Base-by-base conservation (phyloP, 2,113 vertebrate genomes). In the Elachura formosa region DNA sequence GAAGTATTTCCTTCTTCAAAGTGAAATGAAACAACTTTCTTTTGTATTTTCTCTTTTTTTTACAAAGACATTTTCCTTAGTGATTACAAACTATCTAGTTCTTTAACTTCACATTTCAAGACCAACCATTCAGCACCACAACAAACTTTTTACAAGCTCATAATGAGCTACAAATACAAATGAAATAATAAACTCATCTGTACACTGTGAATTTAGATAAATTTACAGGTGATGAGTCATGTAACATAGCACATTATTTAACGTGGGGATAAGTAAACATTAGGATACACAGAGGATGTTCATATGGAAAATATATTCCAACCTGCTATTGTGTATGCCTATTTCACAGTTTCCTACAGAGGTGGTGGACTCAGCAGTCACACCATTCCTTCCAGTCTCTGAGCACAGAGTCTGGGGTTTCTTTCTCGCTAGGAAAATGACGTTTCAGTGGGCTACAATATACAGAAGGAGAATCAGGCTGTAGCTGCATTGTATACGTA, bases 311-410 rank as follows among this genome's bases (percentile, higher is more conserved):
- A 87, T 31, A 54, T 20, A 36, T 64, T 59, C 31, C 22, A 72
- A 8, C 1, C 2, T 34, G 24, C 14, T 67, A 23, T 7, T 29
- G 36, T 2, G 43, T 10, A 25, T 56, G 7, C 6, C 2, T 46
- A 9, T 63, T 71, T 78, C 34, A 48, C 17, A 24, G 19, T 38
- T 91, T 63, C 16, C 34, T 31, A 63, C 14, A 67, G 26, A 67
- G 12, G 3, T 19, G 5, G 28, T 41, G 24, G 26, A 49, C 19
- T 56, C n/a, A 62, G 64, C 1, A 3, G 33, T 12, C 3, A 0
- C 23, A 41, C 16, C 29, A 59, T 7, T 46, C 25, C 4, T 54
- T 71, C 23, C 25, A 76, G 6, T 16, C n/a, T 36, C 15, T 77
- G n/a, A 66, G 9, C 33, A 52, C 24, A 58, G 24, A 6, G 15